Evolutionary conservation across 2,888 invertebrate genomes (phyloP).

Genomic region (Polyommatus iphigenia): DNA sequence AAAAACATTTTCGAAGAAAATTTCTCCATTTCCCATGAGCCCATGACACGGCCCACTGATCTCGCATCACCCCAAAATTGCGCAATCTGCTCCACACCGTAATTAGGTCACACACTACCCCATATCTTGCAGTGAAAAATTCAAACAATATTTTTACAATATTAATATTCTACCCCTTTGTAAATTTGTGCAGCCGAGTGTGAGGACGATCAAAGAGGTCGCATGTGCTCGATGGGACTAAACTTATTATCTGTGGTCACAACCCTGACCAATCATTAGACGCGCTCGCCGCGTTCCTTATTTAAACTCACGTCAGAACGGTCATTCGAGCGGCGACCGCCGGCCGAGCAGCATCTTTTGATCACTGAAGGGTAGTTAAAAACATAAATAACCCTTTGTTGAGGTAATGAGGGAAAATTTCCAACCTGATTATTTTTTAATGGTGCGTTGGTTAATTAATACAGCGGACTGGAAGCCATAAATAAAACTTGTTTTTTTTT

Average conservation of each 20-base stretch:
- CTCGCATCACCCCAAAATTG: background rate
- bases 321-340: constrained; percentile 45
- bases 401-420: constrained; percentile 37
- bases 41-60: background rate
- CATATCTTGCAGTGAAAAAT: constrained; percentile 5
- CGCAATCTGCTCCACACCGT: background rate
- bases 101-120: constrained; percentile 27
- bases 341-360: constrained; percentile 44
- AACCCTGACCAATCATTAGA: constrained; percentile 60
- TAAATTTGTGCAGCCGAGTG: constrained; percentile 55
- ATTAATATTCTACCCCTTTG: constrained; percentile 48
- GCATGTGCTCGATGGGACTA: constrained; percentile 58
- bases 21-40: background rate
- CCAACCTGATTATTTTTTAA: constrained; percentile 39
- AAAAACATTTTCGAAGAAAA: background rate
- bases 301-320: constrained; percentile 55
- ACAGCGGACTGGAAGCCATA: background rate
- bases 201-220: constrained; percentile 61
- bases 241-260: constrained; percentile 63
- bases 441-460: constrained; percentile 24
- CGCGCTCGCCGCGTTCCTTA: constrained; percentile 58
- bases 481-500: background rate
- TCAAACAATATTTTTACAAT: constrained; percentile 26
- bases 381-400: constrained; percentile 38
- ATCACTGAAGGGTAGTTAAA: constrained; percentile 49